phyloP scores from a whole-genome alignment of 2,888 invertebrate genomes.

The Embidobia sp. region DNA sequence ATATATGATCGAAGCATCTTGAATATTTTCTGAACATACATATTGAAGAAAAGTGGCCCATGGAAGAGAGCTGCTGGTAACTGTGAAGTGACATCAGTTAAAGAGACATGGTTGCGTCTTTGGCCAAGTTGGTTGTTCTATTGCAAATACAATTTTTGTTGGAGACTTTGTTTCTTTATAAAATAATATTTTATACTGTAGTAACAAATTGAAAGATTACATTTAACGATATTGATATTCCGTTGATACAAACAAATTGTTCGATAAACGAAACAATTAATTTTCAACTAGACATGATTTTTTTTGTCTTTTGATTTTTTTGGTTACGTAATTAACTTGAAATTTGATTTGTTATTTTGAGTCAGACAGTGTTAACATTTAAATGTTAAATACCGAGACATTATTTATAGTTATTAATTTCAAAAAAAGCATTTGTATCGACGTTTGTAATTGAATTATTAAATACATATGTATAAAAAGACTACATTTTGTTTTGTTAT shows the following conservation, averaged over 20 bases:
- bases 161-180: background rate
- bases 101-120: conserved; percentile 4
- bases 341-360: background rate
- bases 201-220: background rate
- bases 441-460: too few relatives aligned
- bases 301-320: too few relatives aligned
- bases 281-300: too few relatives aligned
- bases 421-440: conserved; percentile 5
- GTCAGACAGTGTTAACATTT: background rate
- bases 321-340: too few relatives aligned
- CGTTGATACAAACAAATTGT: background rate
- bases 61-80: conserved; percentile 51
- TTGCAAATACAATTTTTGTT: too few relatives aligned
- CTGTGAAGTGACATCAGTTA: conserved; percentile 35
- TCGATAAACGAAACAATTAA: too few relatives aligned
- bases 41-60: conserved; percentile 11
- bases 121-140: too few relatives aligned
- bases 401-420: conserved; percentile 15
- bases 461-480: too few relatives aligned
- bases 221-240: background rate
- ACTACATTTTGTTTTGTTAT: too few relatives aligned
- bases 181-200: background rate
- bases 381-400: background rate
- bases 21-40: conserved; percentile 28
- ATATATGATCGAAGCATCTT: conserved; percentile 42